phyloP scores from a whole-genome alignment of 2,797 vertebrate species.

The Leptatherina wallacei region DNA sequence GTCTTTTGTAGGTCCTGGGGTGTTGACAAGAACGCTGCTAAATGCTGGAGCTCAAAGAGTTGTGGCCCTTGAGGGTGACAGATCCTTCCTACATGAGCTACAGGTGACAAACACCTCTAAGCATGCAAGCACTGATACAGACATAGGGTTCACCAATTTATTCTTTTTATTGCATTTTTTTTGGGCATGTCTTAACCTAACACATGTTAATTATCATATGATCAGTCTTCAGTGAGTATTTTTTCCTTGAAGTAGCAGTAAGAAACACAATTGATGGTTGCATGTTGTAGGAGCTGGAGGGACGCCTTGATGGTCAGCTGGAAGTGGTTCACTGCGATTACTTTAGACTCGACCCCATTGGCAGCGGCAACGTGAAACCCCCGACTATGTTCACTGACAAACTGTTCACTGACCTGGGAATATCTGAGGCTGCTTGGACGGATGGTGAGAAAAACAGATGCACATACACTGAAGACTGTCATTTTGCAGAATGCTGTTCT shows the following conservation, averaged over 20 bases:
- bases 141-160: neutral
- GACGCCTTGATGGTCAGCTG: slow-evolving; percentile 81
- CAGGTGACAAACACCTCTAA: slow-evolving; percentile 79
- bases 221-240: neutral
- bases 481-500: neutral
- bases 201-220: neutral
- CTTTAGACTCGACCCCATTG: slow-evolving; percentile 88
- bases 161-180: neutral
- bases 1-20: slow-evolving; percentile 86
- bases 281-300: slow-evolving; percentile 84
- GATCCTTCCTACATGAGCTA: slow-evolving; percentile 83
- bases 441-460: slow-evolving; percentile 82
- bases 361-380: slow-evolving; percentile 71
- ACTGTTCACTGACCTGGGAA: slow-evolving; percentile 88
- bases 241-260: neutral
- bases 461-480: neutral
- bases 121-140: neutral
- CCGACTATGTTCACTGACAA: slow-evolving; percentile 82
- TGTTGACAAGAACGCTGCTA: slow-evolving; percentile 89
- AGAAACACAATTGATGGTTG: neutral
- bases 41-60: slow-evolving; percentile 88
- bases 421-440: slow-evolving; percentile 87
- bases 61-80: slow-evolving; percentile 88
- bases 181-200: neutral
- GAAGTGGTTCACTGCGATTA: slow-evolving; percentile 91